Percentiles rank a stretch among this genome's conserved stretches.
These are phyloP conservation scores for Gavialis gangeticus DNA, from an alignment of 2,113 vertebrate genomes.

Conservation along the genomic window DNA sequence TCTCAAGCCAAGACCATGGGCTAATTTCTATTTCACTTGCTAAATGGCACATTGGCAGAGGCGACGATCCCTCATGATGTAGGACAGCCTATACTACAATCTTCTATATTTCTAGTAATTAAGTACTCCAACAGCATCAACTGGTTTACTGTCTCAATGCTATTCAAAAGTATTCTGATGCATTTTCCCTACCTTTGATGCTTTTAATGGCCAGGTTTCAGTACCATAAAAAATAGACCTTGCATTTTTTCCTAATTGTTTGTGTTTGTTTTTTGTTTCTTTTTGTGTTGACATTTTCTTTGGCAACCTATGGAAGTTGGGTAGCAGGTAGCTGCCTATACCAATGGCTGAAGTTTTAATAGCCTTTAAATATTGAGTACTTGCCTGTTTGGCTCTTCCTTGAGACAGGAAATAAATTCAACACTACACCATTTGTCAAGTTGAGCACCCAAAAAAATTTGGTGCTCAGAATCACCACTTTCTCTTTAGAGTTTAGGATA, in stretches of 20 bases:
- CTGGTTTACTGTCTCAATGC: not conserved
- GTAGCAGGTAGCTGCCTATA: not conserved
- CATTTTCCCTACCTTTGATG: not conserved
- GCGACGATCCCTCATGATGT: not conserved
- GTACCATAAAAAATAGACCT: not conserved
- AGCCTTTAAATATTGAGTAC: not conserved
- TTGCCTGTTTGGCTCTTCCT: not conserved
- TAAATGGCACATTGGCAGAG: not conserved
- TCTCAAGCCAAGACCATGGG: not conserved
- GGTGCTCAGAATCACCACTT: not conserved
- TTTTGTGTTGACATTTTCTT: not conserved
- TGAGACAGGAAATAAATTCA: not conserved
- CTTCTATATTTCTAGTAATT: not conserved
- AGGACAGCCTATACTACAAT: rapidly evolving
- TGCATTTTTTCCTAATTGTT: too few species aligned
- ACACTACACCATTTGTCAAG: not conserved
- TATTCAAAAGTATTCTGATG: not conserved
- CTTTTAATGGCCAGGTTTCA: not conserved
- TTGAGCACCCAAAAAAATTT: not conserved
- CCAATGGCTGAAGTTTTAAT: not conserved
- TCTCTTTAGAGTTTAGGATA: not conserved
- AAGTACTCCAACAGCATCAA: not conserved
- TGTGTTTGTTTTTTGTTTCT: too few species aligned
- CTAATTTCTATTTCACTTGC: not conserved
- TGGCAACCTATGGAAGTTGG: not conserved